Evolutionary conservation across 2,888 invertebrate species (phyloP).

Genomic region (Cheilosia scutellata): DNA sequence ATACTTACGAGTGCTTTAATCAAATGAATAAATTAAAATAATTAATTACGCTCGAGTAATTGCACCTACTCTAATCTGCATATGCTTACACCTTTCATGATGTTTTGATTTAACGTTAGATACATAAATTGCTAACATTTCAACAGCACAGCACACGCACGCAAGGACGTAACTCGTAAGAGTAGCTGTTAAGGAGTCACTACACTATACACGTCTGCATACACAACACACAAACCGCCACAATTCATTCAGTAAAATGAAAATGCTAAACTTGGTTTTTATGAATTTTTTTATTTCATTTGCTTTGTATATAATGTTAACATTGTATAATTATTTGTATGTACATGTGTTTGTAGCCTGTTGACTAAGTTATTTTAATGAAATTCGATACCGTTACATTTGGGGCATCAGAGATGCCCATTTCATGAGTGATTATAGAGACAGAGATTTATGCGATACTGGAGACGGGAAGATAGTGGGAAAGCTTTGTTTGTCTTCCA

Average conservation of each 20-base stretch:
- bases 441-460: not conserved
- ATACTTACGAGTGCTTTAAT: slow-evolving; percentile 21
- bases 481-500: slow-evolving; percentile 31
- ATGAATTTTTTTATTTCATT: slow-evolving; percentile 71
- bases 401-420: slow-evolving; percentile 22
- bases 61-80: slow-evolving; percentile 56
- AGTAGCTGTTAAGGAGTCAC: not conserved
- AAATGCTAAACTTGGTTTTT: slow-evolving; percentile 47
- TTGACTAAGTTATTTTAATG: slow-evolving; percentile 60
- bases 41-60: slow-evolving; percentile 61
- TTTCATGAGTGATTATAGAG: slow-evolving; percentile 6
- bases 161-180: not conserved
- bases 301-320: slow-evolving; percentile 62
- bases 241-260: slow-evolving; percentile 9
- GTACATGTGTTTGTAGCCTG: slow-evolving; percentile 66
- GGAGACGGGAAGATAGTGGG: slow-evolving; percentile 9
- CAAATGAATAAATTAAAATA: slow-evolving; percentile 70
- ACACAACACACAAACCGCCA: too few species aligned
- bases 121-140: slow-evolving; percentile 43
- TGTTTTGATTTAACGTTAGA: slow-evolving; percentile 50
- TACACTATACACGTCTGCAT: too few species aligned
- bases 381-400: slow-evolving; percentile 60
- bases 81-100: slow-evolving; percentile 61
- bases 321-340: slow-evolving; percentile 65
- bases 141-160: slow-evolving; percentile 13